These are phyloP conservation scores for Botrylloides violaceus DNA, from an alignment of 23 tunicate genomes.

Conservation along the genomic window DNA sequence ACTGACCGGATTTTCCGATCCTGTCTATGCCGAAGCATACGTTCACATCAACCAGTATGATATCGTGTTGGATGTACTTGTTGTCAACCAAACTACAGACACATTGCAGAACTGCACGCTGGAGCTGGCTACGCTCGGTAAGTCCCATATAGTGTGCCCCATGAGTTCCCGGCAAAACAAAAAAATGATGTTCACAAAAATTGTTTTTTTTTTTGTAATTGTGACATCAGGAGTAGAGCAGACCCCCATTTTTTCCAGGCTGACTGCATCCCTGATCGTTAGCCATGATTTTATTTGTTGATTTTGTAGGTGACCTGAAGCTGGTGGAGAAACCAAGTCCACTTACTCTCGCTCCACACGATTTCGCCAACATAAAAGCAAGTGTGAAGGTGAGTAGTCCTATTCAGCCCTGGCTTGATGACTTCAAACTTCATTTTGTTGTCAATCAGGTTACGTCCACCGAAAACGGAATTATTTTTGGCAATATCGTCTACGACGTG, in stretches of 20 bases:
- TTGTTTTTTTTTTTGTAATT: no score
- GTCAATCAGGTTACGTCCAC: conserved; percentile 86
- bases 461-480: conserved; percentile 95
- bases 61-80: conserved; percentile 87
- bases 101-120: conserved; percentile 93
- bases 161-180: no score
- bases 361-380: conserved; percentile 97
- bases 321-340: conserved; percentile 97
- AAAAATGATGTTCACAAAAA: neutral
- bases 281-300: conserved; percentile 76
- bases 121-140: conserved; percentile 88
- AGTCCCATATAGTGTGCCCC: no score
- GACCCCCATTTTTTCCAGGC: no score
- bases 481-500: conserved; percentile 96
- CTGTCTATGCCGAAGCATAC: conserved; percentile 95
- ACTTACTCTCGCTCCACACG: conserved; percentile 93
- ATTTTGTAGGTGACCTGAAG: conserved; percentile 76
- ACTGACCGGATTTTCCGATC: conserved; percentile 93
- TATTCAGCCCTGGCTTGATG: neutral
- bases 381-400: conserved; percentile 64
- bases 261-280: conserved; percentile 82
- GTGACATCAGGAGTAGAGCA: no score
- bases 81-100: conserved; percentile 94
- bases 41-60: conserved; percentile 97
- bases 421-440: neutral